Base-by-base conservation (phyloP, 2,797 vertebrate species). In the Oryzias sinensis region DNA sequence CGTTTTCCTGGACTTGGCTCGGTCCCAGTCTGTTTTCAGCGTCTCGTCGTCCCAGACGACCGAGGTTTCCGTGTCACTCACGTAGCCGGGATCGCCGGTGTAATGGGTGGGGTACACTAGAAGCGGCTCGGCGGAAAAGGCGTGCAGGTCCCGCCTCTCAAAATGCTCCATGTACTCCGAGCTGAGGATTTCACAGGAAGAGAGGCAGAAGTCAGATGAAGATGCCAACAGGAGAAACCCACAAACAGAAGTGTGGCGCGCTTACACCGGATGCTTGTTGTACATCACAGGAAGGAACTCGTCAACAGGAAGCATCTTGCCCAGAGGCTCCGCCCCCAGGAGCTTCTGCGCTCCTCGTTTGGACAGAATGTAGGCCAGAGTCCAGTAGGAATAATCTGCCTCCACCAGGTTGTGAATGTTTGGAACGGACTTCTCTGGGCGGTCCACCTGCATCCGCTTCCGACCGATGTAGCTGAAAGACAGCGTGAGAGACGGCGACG, bases 221-320 rank as follows among this genome's bases (percentile, higher is more conserved):
- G 27, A 18, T 60, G 42, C 43, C 24, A 50, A 50, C 53, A 44
- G 45, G 29, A 43, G 13, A 14, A 49, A 25, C 43, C 8, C 20
- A 7, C 40, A 13, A 5, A 53, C 43, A 56, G 16, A 40, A 69
- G 24, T 22, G 47, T 16, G 11, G 49, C 50, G 1, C 1, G 81
- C 95, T 90, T 85, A 97, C 95, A 94, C 79, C 20, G 95, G 95
- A 62, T 97, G 95, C 63, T 96, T 97, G 83, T 96, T 77, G 60
- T 93, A 97, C 95, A 97, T 96, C 73, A 95, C 85, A 0, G 95
- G 95, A 60, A 97, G 93, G 64, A 97, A 97, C 77, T 97, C 95
- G 0, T 97, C 95, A 0, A 97, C 95, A 0, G 95, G 95, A 53
- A 97, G 78, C 88, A 97, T 93, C 73, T 91, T 95, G 20, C 24